Percentiles rank a stretch among this genome's conserved stretches.
Conservation (phyloP, 2,888 invertebrate genomes). For the Odontocerum albicorne region DNA sequence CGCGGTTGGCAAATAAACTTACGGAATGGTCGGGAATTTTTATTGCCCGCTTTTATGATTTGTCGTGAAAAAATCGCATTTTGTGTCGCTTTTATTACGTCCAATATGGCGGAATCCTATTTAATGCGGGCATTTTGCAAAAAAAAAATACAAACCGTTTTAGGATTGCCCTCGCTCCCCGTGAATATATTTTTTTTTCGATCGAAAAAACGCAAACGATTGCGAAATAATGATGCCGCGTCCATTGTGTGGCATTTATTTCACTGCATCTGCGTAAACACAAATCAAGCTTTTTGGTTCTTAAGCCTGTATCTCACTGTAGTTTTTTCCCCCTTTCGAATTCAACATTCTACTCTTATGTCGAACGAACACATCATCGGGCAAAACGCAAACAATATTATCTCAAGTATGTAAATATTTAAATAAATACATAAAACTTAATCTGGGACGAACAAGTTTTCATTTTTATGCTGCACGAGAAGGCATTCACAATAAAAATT, state of each 20-base stretch:
- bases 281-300: not conserved
- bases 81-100: conserved; percentile 7
- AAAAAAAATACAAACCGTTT: conserved; percentile 1
- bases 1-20: conserved; percentile 2
- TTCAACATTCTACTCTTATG: too few relatives aligned
- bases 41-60: not conserved
- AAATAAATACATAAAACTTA: too few relatives aligned
- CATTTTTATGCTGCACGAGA: too few relatives aligned
- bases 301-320: not conserved
- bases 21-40: not conserved
- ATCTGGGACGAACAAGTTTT: too few relatives aligned
- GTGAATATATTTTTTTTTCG: conserved; percentile 11
- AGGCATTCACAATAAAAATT: too few relatives aligned
- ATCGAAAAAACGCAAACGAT: conserved; percentile 1
- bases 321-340: too few relatives aligned
- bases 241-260: conserved; percentile 4
- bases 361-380: too few relatives aligned
- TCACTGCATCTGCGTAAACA: conserved; percentile 14
- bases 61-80: not conserved
- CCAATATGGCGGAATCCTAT: conserved; percentile 11
- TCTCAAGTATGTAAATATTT: too few relatives aligned
- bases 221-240: conserved; percentile 2
- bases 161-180: not conserved
- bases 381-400: too few relatives aligned
- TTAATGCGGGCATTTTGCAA: conserved; percentile 1